Evolutionary conservation across 37 sponge, comb jelly and placozoan genomes (phyloP).

Genomic region (Chondrosia reniformis): DNA sequence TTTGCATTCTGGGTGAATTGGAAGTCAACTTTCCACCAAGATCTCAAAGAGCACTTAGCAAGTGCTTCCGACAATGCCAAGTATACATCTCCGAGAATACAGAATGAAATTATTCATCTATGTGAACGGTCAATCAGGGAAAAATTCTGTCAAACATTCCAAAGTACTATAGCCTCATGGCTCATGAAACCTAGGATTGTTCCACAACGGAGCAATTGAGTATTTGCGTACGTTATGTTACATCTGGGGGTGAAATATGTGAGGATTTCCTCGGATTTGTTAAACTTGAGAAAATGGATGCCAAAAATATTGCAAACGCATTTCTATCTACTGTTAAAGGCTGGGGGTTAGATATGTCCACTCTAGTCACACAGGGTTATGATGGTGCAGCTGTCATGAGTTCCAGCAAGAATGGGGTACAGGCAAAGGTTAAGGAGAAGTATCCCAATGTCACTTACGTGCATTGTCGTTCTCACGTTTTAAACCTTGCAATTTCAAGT

Average conservation of each 20-base stretch:
- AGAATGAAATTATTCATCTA: slow-evolving; percentile 40
- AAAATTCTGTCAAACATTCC: slow-evolving; percentile 10
- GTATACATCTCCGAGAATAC: slow-evolving; percentile 35
- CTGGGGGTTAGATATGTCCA: slow-evolving; percentile 20
- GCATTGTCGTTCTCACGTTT: background rate
- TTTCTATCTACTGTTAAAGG: slow-evolving; percentile 8
- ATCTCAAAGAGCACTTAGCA: slow-evolving; percentile 31
- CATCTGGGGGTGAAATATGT: slow-evolving; percentile 3
- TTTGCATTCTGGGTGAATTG: slow-evolving; percentile 37
- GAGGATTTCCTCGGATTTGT: slow-evolving; percentile 36
- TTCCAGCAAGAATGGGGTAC: slow-evolving; percentile 1
- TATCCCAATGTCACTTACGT: background rate
- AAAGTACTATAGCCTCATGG: slow-evolving; percentile 32
- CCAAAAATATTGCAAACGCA: slow-evolving; percentile 16
- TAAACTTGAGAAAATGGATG: slow-evolving; percentile 24
- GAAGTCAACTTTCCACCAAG: slow-evolving; percentile 28
- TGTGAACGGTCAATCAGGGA: slow-evolving; percentile 23
- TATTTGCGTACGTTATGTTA: slow-evolving; percentile 29
- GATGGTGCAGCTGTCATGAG: slow-evolving; percentile 59
- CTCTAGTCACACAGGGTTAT: slow-evolving; percentile 31
- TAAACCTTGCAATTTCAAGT: slow-evolving; percentile 3
- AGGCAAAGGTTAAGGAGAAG: background rate
- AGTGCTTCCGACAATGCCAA: slow-evolving; percentile 29
- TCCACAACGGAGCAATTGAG: slow-evolving; percentile 36
- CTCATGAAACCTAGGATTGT: slow-evolving; percentile 42